phyloP scores from a whole-genome alignment of 2,888 invertebrate species.

The Linyphia triangularis region DNA sequence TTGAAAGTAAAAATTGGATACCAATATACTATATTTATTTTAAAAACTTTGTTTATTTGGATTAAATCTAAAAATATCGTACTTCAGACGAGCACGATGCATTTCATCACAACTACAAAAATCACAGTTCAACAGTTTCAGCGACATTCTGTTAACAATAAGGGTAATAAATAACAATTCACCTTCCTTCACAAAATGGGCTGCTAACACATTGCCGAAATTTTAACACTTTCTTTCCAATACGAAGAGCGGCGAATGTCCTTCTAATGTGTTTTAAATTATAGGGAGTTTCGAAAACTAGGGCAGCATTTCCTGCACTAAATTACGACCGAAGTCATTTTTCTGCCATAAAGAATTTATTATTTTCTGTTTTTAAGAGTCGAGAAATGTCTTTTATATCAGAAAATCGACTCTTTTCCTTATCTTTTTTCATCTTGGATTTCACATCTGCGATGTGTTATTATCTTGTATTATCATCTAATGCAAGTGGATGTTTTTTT shows the following conservation, averaged over 20 bases:
- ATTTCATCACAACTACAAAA: too few relatives aligned
- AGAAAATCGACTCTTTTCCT: conserved; percentile 2
- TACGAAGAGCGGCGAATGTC: not conserved
- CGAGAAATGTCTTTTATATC: conserved; percentile 8
- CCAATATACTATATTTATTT: too few relatives aligned
- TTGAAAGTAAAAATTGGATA: too few relatives aligned
- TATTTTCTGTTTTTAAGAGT: not conserved
- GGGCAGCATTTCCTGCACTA: conserved; percentile 6
- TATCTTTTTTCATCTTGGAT: too few relatives aligned
- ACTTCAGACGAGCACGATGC: too few relatives aligned
- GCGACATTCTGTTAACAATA: not conserved
- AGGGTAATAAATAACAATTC: not conserved
- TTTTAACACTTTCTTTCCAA: not conserved
- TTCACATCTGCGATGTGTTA: too few relatives aligned
- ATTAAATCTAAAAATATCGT: too few relatives aligned
- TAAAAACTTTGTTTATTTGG: too few relatives aligned
- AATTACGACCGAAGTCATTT: conserved; percentile 37
- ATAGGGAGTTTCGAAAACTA: conserved; percentile 18
- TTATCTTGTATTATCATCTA: too few relatives aligned
- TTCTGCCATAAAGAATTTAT: not conserved
- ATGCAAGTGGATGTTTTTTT: too few relatives aligned
- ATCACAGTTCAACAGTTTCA: not conserved
- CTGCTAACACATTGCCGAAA: not conserved
- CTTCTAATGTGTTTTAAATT: conserved; percentile 57
- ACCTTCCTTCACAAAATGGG: not conserved